Evolutionary conservation across 2,113 vertebrate genomes (phyloP), one percentile per base, ranked within the genome.

Genomic region (Melospiza melodia): DNA sequence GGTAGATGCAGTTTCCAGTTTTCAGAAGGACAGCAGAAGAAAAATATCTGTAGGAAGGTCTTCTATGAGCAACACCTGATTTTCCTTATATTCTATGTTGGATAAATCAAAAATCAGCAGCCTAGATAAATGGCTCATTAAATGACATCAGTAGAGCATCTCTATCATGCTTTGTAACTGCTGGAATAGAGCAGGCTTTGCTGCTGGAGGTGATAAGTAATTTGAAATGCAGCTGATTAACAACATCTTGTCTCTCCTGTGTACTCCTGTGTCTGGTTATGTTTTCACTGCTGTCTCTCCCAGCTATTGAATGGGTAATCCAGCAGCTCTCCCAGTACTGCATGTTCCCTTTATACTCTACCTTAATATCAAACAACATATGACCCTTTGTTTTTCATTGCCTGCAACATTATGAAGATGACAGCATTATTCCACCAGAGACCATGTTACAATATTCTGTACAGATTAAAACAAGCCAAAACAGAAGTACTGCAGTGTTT

Each of bases 381-480:
- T 3, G 13, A 71, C 35, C 65, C 83, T 86, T 93, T 89, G 79
- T 66, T 71, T 93, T 77, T 81, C 9, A 3, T 43, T 78, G 59
- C 83, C 76, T 93, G 87, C 80, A 90, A 41, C 61, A 73, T 95
- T 84, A 82, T 66, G 79, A 89, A 96, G 61, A 78, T 11, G 27
- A 52, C 43, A 74, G 61, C 39, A 9, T 59, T 81, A n/a, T 48
- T 62, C 41, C 61, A 72, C 49, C 37, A 46, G 79, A 92, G 73
- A 90, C 52, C 8, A 2, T 4, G 12, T 66, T 62, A 71, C 46
- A 52, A 7, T 2, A 0, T 20, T 37, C 83, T 88, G 28, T 77
- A 30, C 0, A 5, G n/a, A 89, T 78, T 81, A 63, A 93, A 91
- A 24, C 65, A 63, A 79, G 16, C 6, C 68, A 72, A 62, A 63